Percentiles rank a stretch among this genome's conserved stretches.
Conservation (phyloP, 2,113 vertebrate genomes). For the Cichladusa arquata region DNA sequence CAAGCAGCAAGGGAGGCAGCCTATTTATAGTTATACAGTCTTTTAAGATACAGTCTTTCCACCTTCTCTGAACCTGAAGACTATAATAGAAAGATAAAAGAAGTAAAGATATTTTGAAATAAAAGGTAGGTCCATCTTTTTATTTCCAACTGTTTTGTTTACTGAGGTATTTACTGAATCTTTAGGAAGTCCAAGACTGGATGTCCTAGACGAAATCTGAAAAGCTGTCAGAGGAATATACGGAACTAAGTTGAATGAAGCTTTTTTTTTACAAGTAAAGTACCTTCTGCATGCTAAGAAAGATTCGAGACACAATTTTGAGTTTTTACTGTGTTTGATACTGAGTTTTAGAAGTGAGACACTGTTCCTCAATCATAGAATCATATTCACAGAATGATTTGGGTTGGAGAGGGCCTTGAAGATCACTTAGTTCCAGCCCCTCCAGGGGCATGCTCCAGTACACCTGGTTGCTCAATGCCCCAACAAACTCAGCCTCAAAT, state of each 20-base stretch:
- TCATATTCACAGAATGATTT: background rate
- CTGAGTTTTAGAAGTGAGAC: background rate
- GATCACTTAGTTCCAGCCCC: background rate
- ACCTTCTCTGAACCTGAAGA: background rate
- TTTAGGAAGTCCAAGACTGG: background rate
- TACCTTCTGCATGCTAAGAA: background rate
- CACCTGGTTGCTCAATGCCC: background rate
- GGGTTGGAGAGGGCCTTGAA: background rate
- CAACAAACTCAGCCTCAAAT: rapidly evolving
- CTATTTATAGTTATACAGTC: background rate
- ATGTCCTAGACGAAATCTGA: background rate
- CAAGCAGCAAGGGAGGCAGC: background rate
- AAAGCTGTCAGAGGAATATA: background rate
- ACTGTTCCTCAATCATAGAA: background rate
- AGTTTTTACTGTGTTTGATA: background rate
- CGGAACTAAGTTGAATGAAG: background rate
- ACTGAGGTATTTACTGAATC: background rate
- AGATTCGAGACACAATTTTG: background rate
- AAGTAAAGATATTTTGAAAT: background rate
- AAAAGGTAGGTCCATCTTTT: constrained; percentile 18
- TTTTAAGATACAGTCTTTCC: background rate
- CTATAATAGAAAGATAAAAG: background rate
- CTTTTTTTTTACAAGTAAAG: background rate
- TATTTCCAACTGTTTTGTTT: background rate
- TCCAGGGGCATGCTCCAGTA: background rate